These are phyloP conservation scores for Apostichopus japonicus DNA, from an alignment of 35 echinoderm and acorn worm species.

Conservation along the genomic window DNA sequence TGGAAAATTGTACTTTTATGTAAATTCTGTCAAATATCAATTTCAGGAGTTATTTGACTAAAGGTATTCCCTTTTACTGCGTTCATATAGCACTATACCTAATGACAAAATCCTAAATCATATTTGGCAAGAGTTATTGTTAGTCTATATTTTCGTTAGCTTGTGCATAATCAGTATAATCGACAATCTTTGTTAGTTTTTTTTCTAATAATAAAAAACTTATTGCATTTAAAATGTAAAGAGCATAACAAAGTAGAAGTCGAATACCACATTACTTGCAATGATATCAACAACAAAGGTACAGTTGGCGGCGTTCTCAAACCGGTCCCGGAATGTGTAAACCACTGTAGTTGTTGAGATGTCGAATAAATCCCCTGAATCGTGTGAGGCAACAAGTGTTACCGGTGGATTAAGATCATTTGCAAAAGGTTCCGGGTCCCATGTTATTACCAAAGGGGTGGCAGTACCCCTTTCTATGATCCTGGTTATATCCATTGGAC, in stretches of 20 bases:
- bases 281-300: conserved; percentile 14
- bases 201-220: no score
- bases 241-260: not conserved
- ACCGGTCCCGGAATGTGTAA: conserved; percentile 18
- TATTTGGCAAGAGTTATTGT: no score
- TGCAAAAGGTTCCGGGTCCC: not conserved
- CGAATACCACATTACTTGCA: conserved; percentile 7
- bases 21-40: no score
- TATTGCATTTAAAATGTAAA: not conserved
- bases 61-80: no score
- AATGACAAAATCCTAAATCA: no score
- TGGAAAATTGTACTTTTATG: no score
- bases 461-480: not conserved
- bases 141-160: no score
- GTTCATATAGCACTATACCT: no score
- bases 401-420: conserved; percentile 30
- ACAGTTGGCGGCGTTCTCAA: conserved; percentile 4
- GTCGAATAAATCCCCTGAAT: not conserved
- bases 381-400: not conserved
- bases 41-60: no score
- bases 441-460: not conserved
- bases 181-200: no score
- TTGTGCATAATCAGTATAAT: no score
- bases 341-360: conserved; percentile 4
- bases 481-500: not conserved